Conservation (phyloP, 2,888 invertebrate species). For the Drosophila pseudotalamancana region DNA sequence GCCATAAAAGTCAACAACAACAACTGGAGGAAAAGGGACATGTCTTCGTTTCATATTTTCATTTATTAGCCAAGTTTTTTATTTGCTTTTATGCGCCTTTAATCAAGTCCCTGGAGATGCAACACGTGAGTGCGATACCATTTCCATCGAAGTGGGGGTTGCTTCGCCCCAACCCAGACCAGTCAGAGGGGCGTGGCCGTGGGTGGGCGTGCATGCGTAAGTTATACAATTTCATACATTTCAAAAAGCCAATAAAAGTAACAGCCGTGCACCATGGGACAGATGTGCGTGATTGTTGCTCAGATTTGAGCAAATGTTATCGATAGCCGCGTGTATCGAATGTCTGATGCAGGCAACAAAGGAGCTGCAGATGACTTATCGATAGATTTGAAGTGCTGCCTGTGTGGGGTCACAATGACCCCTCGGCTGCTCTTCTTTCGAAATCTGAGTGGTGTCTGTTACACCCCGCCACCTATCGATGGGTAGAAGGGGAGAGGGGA, state of each 20-base stretch:
- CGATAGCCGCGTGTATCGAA: constrained; percentile 1
- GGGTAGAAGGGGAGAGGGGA: neutral
- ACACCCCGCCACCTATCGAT: constrained; percentile 12
- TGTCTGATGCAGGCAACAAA: neutral
- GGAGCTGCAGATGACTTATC: constrained; percentile 25
- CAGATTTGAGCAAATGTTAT: constrained; percentile 21
- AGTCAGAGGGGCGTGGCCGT: constrained; percentile 20
- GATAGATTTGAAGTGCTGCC: constrained; percentile 12
- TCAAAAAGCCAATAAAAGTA: constrained; percentile 67
- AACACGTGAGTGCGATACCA: constrained; percentile 77
- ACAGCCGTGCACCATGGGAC: constrained; percentile 46
- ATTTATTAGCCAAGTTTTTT: constrained; percentile 76
- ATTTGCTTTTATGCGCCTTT: constrained; percentile 78
- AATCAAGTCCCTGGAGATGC: constrained; percentile 82
- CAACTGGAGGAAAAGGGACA: neutral
- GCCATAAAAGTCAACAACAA: constrained; percentile 33
- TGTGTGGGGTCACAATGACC: constrained; percentile 50
- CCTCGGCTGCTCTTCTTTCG: constrained; percentile 49
- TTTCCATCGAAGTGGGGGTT: constrained; percentile 47
- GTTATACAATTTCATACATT: constrained; percentile 69
- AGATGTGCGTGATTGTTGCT: neutral
- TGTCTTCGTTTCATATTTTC: constrained; percentile 68
- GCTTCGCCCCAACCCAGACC: constrained; percentile 25
- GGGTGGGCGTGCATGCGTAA: constrained; percentile 51
- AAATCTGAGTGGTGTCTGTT: constrained; percentile 63